Percentiles rank a stretch among this genome's conserved stretches.
phyloP scores from a whole-genome alignment of 2,888 invertebrate genomes.

The Aleiodes leptofemur region DNA sequence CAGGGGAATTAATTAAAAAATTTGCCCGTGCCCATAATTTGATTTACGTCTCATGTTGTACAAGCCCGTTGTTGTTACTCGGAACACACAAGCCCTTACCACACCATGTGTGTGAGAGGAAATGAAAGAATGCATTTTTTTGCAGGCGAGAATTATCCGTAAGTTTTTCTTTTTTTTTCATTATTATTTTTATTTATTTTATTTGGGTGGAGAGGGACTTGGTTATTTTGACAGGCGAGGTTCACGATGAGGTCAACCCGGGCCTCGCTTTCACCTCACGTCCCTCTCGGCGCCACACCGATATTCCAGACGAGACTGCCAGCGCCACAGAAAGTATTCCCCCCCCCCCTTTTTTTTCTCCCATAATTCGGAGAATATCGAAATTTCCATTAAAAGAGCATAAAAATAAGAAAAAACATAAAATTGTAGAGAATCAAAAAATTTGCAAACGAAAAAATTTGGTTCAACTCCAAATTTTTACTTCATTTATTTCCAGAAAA shows the following conservation, averaged over 20 bases:
- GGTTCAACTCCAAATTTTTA: too few relatives aligned
- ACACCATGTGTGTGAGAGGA: background rate
- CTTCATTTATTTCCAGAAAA: background rate
- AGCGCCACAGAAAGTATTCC: conserved; percentile 25
- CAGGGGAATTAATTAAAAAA: conserved; percentile 47
- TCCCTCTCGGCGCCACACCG: conserved; percentile 46
- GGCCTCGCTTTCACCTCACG: conserved; percentile 44
- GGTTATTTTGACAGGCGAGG: conserved; percentile 47
- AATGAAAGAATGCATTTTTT: conserved; percentile 10
- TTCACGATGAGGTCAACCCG: conserved; percentile 43
- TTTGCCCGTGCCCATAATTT: conserved; percentile 42
- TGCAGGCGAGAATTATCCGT: conserved; percentile 28
- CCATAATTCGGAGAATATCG: background rate
- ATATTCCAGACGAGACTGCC: conserved; percentile 27
- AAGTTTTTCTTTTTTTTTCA: conserved; percentile 35
- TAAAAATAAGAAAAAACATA: background rate
- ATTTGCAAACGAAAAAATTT: too few relatives aligned
- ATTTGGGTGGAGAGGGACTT: conserved; percentile 25
- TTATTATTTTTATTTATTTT: conserved; percentile 26
- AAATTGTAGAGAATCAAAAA: background rate
- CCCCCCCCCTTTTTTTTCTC: conserved; percentile 8
- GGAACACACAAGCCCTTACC: too few relatives aligned
- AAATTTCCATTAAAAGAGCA: conserved; percentile 2
- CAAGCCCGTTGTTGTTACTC: conserved; percentile 1
- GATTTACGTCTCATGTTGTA: conserved; percentile 42